Conservation (phyloP, 2,113 vertebrate species). For the Dipodomys spectabilis region DNA sequence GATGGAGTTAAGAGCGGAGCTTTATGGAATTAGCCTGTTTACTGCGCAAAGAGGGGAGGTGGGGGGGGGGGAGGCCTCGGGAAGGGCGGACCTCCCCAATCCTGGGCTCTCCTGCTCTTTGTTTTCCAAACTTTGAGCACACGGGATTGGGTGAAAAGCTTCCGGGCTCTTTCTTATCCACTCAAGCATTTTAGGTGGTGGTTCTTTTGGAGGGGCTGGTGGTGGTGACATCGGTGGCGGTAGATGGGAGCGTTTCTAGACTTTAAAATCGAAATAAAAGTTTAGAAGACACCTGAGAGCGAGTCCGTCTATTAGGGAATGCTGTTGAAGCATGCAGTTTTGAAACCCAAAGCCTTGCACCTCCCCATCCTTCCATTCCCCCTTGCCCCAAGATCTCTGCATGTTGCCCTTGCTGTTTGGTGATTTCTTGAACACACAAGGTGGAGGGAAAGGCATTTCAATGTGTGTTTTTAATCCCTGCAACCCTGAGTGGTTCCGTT, state of each 20-base stretch:
- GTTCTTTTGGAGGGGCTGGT: no score
- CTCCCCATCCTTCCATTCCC: no score
- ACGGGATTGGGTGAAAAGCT: slow-evolving; percentile 42
- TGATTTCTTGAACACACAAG: background rate
- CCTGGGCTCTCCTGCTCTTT: slow-evolving; percentile 44
- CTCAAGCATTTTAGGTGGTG: background rate
- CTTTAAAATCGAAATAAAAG: background rate
- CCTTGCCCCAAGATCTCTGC: no score
- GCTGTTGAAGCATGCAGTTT: background rate
- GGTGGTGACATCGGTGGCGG: background rate
- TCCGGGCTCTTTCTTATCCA: background rate
- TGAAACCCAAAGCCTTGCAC: no score
- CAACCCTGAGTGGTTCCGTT: background rate
- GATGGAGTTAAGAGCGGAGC: background rate
- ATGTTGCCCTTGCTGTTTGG: no score
- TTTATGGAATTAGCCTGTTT: background rate
- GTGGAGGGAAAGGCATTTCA: background rate
- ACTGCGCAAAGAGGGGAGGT: background rate
- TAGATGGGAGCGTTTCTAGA: background rate
- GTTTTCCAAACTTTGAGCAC: slow-evolving; percentile 64
- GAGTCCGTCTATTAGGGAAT: background rate
- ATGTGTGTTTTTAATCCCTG: background rate
- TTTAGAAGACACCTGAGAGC: background rate
- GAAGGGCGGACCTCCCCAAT: background rate
- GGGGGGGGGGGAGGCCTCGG: background rate